Conservation (phyloP, 2,888 invertebrate species). For the Onchidella celtica region DNA sequence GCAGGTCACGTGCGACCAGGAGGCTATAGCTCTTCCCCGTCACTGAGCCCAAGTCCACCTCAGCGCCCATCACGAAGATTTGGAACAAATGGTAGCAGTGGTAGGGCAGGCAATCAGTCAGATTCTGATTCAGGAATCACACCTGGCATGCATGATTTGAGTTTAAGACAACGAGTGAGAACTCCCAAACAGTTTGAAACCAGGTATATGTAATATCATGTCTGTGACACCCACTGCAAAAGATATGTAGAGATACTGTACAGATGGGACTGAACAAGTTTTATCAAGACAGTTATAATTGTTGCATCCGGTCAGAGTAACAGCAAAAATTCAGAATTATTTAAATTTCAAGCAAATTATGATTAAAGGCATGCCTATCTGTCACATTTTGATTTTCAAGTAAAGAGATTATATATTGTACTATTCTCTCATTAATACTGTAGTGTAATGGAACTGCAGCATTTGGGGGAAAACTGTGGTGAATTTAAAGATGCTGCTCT, state of each 20-base stretch:
- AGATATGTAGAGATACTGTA: no score
- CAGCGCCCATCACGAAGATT: constrained; percentile 26
- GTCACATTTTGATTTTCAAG: no score
- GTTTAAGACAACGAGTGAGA: constrained; percentile 14
- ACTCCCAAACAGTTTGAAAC: constrained; percentile 42
- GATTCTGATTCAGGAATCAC: constrained; percentile 42
- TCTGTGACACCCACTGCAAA: no score
- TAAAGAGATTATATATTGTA: no score
- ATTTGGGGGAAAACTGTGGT: no score
- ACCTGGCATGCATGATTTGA: constrained; percentile 41
- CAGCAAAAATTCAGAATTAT: not conserved
- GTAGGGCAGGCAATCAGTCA: constrained; percentile 37
- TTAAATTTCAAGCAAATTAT: not conserved
- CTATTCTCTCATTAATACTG: no score
- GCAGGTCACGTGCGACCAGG: constrained; percentile 28
- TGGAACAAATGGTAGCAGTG: constrained; percentile 17
- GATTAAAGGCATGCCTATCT: no score
- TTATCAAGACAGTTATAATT: no score
- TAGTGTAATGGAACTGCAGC: no score
- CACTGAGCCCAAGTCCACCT: constrained; percentile 49
- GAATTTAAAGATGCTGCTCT: no score
- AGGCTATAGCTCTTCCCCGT: constrained; percentile 40
- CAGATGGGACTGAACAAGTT: no score
- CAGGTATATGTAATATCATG: not conserved
- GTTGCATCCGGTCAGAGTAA: no score